Conservation (phyloP, 1,140 invertebrate genomes). For the Neomicropteryx cornuta region DNA sequence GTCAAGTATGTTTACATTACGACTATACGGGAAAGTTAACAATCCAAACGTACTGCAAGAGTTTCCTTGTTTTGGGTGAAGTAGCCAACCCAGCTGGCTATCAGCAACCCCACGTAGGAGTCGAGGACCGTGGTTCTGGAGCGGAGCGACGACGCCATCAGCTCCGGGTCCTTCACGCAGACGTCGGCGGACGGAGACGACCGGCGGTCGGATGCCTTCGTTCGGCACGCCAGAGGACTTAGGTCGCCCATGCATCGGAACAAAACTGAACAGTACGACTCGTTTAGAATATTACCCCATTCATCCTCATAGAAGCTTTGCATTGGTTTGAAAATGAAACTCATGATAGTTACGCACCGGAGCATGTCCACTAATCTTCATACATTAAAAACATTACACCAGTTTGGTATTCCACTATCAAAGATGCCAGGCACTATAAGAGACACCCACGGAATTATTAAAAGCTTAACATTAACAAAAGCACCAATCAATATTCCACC, state of each 20-base stretch:
- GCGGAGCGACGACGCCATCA: constrained; percentile 21
- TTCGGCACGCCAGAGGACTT: constrained; percentile 21
- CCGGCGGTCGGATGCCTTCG: constrained; percentile 6
- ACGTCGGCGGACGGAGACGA: constrained; percentile 10
- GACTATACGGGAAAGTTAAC: too few species aligned
- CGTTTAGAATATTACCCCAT: background rate
- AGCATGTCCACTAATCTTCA: too few species aligned
- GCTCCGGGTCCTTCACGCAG: constrained; percentile 25
- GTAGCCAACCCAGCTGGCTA: constrained; percentile 29
- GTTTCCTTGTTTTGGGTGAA: constrained; percentile 20
- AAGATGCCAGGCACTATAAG: too few species aligned
- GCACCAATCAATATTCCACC: too few species aligned
- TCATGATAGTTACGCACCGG: too few species aligned
- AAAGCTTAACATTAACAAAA: too few species aligned
- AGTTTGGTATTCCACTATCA: too few species aligned
- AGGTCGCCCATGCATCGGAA: constrained; percentile 36
- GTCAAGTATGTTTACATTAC: too few species aligned
- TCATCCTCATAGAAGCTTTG: background rate
- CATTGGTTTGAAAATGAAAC: background rate
- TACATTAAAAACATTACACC: too few species aligned
- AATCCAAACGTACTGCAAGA: constrained; percentile 4
- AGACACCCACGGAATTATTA: too few species aligned
- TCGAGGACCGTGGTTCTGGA: constrained; percentile 29
- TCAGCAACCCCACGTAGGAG: constrained; percentile 30
- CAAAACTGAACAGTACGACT: constrained; percentile 25